Base-by-base conservation (phyloP, 2,888 invertebrate species). In the Nemoura dubitans region DNA sequence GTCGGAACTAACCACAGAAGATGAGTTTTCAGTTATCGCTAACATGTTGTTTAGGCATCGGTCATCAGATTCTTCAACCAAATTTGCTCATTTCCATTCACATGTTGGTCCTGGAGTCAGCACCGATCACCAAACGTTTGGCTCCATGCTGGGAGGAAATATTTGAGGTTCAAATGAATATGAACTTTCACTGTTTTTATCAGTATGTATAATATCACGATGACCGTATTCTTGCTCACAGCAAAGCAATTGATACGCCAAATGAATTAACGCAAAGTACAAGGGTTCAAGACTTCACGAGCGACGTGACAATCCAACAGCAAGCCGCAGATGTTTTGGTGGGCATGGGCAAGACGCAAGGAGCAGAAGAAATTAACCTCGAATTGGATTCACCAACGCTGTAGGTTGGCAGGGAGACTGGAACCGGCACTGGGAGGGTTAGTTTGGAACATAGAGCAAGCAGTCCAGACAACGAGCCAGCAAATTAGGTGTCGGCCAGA, bases 401-500 rank as follows among this genome's bases (percentile, higher is more conserved):
- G 10, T 36, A 14, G 6, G 21, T 59, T 59, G 59, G 59, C 1
- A 59, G 6, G 10, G 36, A 10, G 36, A 36, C 36, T 36, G 36
- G 36, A 10, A 36, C 36, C 14, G 59, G 59, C 1, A 59, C 59
- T 36, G 59, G 59, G 59, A 59, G 59, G 59, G 59, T 59, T 59
- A 59, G 59, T 59, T 59, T 59, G 59, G 59, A 59, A 59, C 59
- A 21, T 59, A 78, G 78, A 78, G 16, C 26, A 29, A 29, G 81
- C 14, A 3, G 30, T 29, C 26, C 29, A 81, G 81, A 28, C 81
- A n/a, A 81, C 81, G 81, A 81, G 30, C 29, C 30, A 30, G 81
- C 30, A 81, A 81, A 81, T 81, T 81, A 81, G 81, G 81, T 81
- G 81, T 81, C 81, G 28, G 29, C 81, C 81, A 81, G 29, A 81